These are phyloP conservation scores for Sericinus montela DNA, from an alignment of 2,888 invertebrate species.

Conservation along the genomic window DNA sequence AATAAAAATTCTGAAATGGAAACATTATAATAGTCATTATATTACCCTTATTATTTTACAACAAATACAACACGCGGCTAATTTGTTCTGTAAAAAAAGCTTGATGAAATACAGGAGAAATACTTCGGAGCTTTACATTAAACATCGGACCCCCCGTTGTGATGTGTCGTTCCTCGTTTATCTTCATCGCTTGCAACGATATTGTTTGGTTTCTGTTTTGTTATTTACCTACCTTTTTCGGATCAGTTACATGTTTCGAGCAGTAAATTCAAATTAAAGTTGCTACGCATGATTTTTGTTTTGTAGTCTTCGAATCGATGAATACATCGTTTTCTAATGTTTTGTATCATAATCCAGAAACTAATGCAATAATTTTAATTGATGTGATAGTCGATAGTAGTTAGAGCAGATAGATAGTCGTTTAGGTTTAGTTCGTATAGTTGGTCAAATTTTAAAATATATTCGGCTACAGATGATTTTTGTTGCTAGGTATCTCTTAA, in stretches of 20 bases:
- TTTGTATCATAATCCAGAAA: too few relatives aligned
- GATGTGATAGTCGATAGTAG: too few relatives aligned
- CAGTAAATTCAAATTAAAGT: constrained; percentile 1
- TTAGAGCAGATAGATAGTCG: too few relatives aligned
- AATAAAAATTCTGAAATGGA: too few relatives aligned
- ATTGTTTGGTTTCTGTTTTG: neutral
- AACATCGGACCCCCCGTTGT: constrained; percentile 63
- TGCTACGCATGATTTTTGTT: neutral
- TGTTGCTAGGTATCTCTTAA: too few relatives aligned
- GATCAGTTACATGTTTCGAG: neutral
- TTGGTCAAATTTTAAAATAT: too few relatives aligned
- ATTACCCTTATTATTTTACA: neutral
- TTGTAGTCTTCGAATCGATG: too few relatives aligned
- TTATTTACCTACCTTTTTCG: neutral
- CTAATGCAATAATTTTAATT: too few relatives aligned
- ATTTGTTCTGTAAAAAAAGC: constrained; percentile 32
- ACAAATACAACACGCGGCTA: neutral
- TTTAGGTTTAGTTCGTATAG: too few relatives aligned
- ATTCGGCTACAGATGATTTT: too few relatives aligned
- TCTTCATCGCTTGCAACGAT: constrained; percentile 26
- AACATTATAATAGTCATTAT: neutral
- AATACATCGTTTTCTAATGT: too few relatives aligned
- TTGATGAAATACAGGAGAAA: constrained; percentile 47
- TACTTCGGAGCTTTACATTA: constrained; percentile 51
- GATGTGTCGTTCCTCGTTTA: constrained; percentile 60